Evolutionary conservation across 64 coral and sea anemone species (phyloP).

Genomic region (Acropora yongei): DNA sequence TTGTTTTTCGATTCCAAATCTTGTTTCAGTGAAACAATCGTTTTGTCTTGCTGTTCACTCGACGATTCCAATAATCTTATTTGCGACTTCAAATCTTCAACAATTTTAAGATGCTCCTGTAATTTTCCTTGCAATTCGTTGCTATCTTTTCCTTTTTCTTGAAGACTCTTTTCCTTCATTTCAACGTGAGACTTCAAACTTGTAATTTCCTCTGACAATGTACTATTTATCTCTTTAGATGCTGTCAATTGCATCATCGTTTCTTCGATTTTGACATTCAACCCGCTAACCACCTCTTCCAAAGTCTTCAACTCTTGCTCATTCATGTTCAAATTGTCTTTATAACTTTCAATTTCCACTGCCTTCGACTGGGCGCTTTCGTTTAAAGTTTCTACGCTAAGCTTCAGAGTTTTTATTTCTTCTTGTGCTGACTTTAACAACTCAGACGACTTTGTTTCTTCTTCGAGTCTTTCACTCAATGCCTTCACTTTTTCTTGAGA

Average conservation of each 20-base stretch:
- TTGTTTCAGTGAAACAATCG: slow-evolving; percentile 38
- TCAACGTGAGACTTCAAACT: slow-evolving; percentile 53
- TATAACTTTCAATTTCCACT: slow-evolving; percentile 42
- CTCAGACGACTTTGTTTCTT: slow-evolving; percentile 52
- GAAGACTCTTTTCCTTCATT: slow-evolving; percentile 14
- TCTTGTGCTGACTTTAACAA: background rate
- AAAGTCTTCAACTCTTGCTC: slow-evolving; percentile 72
- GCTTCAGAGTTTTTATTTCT: slow-evolving; percentile 56
- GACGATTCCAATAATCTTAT: slow-evolving; percentile 17
- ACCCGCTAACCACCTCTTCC: slow-evolving; percentile 61
- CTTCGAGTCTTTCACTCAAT: slow-evolving; percentile 27
- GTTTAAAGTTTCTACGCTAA: slow-evolving; percentile 22
- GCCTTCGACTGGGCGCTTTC: slow-evolving; percentile 57
- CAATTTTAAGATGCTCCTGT: slow-evolving; percentile 53
- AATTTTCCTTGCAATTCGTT: slow-evolving; percentile 57
- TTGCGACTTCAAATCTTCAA: slow-evolving; percentile 58
- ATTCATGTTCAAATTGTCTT: slow-evolving; percentile 33
- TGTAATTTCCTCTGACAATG: slow-evolving; percentile 52
- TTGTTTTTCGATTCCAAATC: slow-evolving; percentile 47
- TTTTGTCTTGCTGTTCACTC: slow-evolving; percentile 35
- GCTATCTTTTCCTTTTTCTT: slow-evolving; percentile 58
- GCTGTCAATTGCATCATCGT: slow-evolving; percentile 51
- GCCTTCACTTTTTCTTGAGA: slow-evolving; percentile 63
- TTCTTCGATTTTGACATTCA: slow-evolving; percentile 67
- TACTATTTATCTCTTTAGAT: slow-evolving; percentile 61